Evolutionary conservation across 2,888 invertebrate genomes (phyloP), one percentile per base, ranked within the genome.

Genomic region (Masnerella sp.): DNA sequence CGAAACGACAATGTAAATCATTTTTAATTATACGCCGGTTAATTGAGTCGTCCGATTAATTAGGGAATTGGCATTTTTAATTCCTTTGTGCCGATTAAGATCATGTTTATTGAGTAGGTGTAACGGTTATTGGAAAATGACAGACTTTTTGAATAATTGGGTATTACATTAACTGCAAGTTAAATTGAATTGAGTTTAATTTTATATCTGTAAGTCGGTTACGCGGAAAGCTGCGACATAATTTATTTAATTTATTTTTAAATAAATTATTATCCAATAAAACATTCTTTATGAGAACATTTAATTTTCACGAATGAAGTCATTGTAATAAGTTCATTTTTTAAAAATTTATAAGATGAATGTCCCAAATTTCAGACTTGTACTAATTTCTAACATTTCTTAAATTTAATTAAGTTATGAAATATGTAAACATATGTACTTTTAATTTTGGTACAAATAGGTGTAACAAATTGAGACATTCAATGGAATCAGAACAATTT

Each of bases 31-130:
- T 45, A 68, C 2, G 2, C 7, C 11, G 5, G 51, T 68, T 68
- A 68, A 68, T 68, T 68, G 59, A 68, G 52, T 68, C 43, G 45
- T 59, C n/a, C 52, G 51, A 68, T 68, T 59, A 59, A 68, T 69
- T 69, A 69, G 25, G 25, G 36, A 58, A 67, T 32, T 18, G 43
- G 15, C 42, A 43, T 43, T 59, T 51, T 59, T 65, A 56, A 56
- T 65, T 11, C 30, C 2, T 12, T 15, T 25, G 40, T 42, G 22
- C 14, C 11, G 42, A 51, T 62, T 40, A 62, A 43, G 51, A 62
- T 62, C 56, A 49, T 68, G 68, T 58, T 52, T 52, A 61, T 52
- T 25, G 59, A 61, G 38, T 61, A 61, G 52, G 45, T 69, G 34
- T 42, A 68, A 52, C 59, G 51, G 42, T 49, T 51, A 40, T 40